phyloP scores from a whole-genome alignment of 2,797 vertebrate species.

The Oreortyx pictus region DNA sequence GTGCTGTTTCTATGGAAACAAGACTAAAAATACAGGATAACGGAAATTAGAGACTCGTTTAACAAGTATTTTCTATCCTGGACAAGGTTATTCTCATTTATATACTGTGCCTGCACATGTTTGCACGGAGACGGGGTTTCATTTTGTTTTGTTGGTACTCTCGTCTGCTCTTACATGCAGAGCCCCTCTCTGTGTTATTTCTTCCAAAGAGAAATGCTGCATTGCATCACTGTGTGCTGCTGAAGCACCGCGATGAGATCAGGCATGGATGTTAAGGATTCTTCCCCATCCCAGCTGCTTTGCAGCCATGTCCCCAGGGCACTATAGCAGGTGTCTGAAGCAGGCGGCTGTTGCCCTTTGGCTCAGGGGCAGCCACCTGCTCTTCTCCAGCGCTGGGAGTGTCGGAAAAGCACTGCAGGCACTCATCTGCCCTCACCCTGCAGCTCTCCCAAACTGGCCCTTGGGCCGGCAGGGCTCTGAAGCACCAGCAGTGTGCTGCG shows the following conservation, averaged over 20 bases:
- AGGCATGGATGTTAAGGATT: not conserved
- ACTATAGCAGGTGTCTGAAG: not conserved
- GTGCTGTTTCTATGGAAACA: constrained; percentile 69
- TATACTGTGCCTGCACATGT: not conserved
- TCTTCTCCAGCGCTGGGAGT: not conserved
- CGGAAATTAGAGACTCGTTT: constrained; percentile 25
- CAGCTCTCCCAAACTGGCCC: not conserved
- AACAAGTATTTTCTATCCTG: constrained; percentile 33
- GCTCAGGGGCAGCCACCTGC: not conserved
- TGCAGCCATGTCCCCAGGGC: accelerated
- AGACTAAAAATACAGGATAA: constrained; percentile 60
- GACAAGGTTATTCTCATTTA: constrained; percentile 32
- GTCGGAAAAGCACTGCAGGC: not conserved
- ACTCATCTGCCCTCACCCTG: not conserved
- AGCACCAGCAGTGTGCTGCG: not conserved
- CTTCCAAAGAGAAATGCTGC: constrained; percentile 30
- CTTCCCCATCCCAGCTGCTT: not conserved
- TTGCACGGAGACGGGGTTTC: not conserved
- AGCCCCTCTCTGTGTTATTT: not conserved
- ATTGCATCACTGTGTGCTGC: constrained; percentile 27
- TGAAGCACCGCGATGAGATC: not conserved
- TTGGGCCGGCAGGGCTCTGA: not conserved
- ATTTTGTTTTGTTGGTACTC: not conserved
- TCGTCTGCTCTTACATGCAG: not conserved
- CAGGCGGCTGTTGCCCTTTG: not conserved